Percentiles rank a stretch among this genome's conserved stretches.
phyloP scores from a whole-genome alignment of 2,888 invertebrate species.

The Yponomeuta sedellus region DNA sequence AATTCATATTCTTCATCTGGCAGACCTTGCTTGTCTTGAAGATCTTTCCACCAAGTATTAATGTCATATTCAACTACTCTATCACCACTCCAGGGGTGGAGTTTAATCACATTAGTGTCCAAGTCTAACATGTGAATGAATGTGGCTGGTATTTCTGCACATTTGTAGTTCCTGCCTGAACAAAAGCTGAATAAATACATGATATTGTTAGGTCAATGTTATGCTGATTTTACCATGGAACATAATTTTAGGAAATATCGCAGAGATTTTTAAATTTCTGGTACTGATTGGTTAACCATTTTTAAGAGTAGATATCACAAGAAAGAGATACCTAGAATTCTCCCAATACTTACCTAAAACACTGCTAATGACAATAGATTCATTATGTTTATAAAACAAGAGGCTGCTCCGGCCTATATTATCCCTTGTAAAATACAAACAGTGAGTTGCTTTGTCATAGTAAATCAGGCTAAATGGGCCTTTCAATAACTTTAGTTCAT shows the following conservation, averaged over 20 bases:
- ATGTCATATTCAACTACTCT: constrained; percentile 32
- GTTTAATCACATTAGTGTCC: constrained; percentile 36
- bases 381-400: constrained; percentile 73
- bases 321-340: too few species aligned
- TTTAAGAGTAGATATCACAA: too few species aligned
- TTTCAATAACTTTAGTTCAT: constrained; percentile 76
- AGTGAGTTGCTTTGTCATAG: constrained; percentile 75
- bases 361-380: constrained; percentile 68
- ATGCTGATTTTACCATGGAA: too few species aligned
- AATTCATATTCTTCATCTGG: constrained; percentile 52
- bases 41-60: constrained; percentile 41
- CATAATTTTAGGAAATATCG: too few species aligned
- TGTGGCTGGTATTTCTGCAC: constrained; percentile 79
- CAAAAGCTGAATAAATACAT: constrained; percentile 23
- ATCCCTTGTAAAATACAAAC: constrained; percentile 90
- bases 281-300: too few species aligned
- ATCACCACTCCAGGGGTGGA: constrained; percentile 45
- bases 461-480: constrained; percentile 93
- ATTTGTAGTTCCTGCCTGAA: constrained; percentile 54
- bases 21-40: constrained; percentile 46
- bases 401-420: constrained; percentile 90
- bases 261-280: too few species aligned
- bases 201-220: too few species aligned
- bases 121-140: constrained; percentile 75
- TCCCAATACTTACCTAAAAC: constrained; percentile 54